These are phyloP conservation scores for Archilochus colubris DNA, from an alignment of 2,113 vertebrate species.

Conservation along the genomic window DNA sequence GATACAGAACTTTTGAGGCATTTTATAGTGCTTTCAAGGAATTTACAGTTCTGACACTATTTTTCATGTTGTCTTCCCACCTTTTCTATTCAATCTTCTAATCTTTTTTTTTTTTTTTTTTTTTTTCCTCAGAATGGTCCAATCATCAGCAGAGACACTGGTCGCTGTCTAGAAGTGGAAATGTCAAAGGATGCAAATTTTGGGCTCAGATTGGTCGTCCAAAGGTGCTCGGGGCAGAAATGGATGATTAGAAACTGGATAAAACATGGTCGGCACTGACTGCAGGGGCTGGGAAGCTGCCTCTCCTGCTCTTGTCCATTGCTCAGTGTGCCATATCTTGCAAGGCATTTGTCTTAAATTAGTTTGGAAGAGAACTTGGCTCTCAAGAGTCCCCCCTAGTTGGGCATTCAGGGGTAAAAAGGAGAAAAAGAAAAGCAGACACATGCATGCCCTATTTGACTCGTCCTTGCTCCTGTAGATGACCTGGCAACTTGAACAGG, in stretches of 20 bases:
- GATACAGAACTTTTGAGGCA: neutral
- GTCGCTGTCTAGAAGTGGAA: slow-evolving; percentile 96
- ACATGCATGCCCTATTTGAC: neutral
- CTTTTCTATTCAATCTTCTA: neutral
- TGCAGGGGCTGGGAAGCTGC: neutral
- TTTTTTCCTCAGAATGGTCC: slow-evolving; percentile 85
- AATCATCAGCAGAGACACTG: slow-evolving; percentile 95
- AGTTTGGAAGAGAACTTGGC: neutral
- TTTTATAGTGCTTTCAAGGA: neutral
- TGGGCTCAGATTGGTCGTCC: slow-evolving; percentile 92
- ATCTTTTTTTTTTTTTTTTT: neutral
- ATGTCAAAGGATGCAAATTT: slow-evolving; percentile 98
- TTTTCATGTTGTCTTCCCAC: neutral
- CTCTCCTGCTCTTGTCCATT: neutral
- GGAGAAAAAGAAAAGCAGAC: neutral
- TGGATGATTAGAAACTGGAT: slow-evolving; percentile 99
- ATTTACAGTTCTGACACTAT: neutral
- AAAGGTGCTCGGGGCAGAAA: slow-evolving; percentile 96
- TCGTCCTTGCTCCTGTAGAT: neutral
- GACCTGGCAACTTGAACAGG: neutral
- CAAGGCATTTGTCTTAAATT: slow-evolving; percentile 12
- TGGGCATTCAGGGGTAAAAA: neutral
- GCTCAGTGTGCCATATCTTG: slow-evolving; percentile 7
- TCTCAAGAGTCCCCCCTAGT: neutral
- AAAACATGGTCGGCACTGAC: slow-evolving; percentile 88